These are phyloP conservation scores for Galerucella nymphaeae DNA, from an alignment of 2,888 invertebrate species.

Conservation along the genomic window DNA sequence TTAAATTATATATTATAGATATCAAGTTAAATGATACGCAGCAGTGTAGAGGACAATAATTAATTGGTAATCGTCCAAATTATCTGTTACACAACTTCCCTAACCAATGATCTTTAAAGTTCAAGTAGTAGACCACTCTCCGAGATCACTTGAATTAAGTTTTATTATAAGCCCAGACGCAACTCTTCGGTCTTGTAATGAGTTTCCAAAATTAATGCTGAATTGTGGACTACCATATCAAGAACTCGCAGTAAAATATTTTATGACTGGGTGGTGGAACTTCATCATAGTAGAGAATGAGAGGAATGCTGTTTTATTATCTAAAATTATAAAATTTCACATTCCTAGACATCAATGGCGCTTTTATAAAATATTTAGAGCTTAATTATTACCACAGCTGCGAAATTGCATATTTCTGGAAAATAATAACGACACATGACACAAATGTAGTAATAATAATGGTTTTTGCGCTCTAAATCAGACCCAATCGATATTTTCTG, in stretches of 20 bases:
- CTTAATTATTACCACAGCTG: too few species aligned
- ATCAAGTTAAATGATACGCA: slow-evolving; percentile 12
- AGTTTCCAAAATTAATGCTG: slow-evolving; percentile 38
- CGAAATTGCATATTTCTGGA: too few species aligned
- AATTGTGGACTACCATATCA: slow-evolving; percentile 22
- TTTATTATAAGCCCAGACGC: slow-evolving; percentile 32
- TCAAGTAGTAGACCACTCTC: slow-evolving; percentile 32
- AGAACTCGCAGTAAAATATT: slow-evolving; percentile 21
- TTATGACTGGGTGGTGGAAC: slow-evolving; percentile 5
- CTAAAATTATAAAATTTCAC: too few species aligned
- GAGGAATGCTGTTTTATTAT: too few species aligned
- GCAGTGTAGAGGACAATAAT: slow-evolving; percentile 30
- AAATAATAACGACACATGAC: too few species aligned
- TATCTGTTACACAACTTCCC: slow-evolving; percentile 31
- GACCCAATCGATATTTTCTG: too few species aligned
- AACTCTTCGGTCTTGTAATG: slow-evolving; percentile 34
- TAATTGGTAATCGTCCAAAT: slow-evolving; percentile 36
- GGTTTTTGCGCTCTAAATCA: too few species aligned
- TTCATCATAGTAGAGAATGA: too few species aligned
- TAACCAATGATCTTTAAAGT: slow-evolving; percentile 35
- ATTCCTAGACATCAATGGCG: too few species aligned
- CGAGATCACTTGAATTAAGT: slow-evolving; percentile 31
- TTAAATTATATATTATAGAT: slow-evolving; percentile 22
- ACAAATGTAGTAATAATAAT: too few species aligned
- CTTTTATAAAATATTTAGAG: too few species aligned